Conservation (phyloP, 2,797 vertebrate genomes). For the Neosalanx taihuensis region DNA sequence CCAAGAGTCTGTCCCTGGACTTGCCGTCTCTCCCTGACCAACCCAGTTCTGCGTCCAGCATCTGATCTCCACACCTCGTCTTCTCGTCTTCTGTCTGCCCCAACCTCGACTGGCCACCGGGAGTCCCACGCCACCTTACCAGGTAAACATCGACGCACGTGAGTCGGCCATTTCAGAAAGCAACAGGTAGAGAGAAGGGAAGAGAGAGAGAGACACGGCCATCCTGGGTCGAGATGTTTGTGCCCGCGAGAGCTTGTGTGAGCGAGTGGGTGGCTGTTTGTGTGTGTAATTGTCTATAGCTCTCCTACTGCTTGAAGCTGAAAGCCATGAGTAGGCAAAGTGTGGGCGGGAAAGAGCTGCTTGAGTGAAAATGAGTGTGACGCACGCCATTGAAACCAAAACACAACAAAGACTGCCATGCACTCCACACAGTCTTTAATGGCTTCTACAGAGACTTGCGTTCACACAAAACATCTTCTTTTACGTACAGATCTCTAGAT, state of each 20-base stretch:
- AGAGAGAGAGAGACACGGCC: slow-evolving; percentile 42
- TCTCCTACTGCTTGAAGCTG: slow-evolving; percentile 53
- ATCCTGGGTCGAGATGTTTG: slow-evolving; percentile 23
- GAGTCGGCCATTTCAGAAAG: background rate
- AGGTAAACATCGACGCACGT: slow-evolving; percentile 45
- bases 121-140: slow-evolving; percentile 29
- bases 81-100: slow-evolving; percentile 26
- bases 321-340: slow-evolving; percentile 75
- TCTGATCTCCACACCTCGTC: slow-evolving; percentile 24
- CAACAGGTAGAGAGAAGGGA: slow-evolving; percentile 35
- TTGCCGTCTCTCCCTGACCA: slow-evolving; percentile 22
- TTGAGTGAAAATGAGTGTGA: slow-evolving; percentile 54
- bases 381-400: slow-evolving; percentile 58
- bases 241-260: background rate
- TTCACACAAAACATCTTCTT: slow-evolving; percentile 29
- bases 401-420: slow-evolving; percentile 55
- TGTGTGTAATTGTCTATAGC: slow-evolving; percentile 40
- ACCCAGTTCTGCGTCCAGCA: slow-evolving; percentile 8
- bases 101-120: slow-evolving; percentile 31
- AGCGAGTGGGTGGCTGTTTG: slow-evolving; percentile 42
- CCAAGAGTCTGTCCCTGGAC: slow-evolving; percentile 2
- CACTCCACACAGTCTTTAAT: slow-evolving; percentile 25
- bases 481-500: background rate
- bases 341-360: slow-evolving; percentile 72
- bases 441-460: slow-evolving; percentile 42